Base-by-base conservation (phyloP, 1,140 invertebrate genomes). In the Macrocentrus cingulum region DNA sequence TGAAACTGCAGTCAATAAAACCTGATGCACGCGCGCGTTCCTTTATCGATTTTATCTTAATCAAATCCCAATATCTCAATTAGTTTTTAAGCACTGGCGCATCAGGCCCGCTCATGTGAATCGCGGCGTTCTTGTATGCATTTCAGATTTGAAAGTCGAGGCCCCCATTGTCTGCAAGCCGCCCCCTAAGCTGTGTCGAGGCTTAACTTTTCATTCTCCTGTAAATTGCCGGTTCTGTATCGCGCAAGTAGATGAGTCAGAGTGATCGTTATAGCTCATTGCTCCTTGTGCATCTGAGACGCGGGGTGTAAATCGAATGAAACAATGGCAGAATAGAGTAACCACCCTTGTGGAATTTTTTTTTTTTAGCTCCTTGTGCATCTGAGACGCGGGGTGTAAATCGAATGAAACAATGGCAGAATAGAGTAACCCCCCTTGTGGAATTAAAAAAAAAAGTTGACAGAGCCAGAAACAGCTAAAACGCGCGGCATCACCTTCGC, bases 61-160 rank as follows among this genome's bases (percentile, higher is more conserved):
- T 36, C 49, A 45, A 32, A 41, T 56, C 41, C 46, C 53, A 56
- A 79, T 77, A 76, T 77, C 74, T 75, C 75, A 79, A 79, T 79
- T 77, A 79, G 66, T 71, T 74, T 76, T 75, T 72, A 61, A 75
- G 71, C 66, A 13, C 3, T 13, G 15, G 13, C 63, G 25, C n/a
- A n/a, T n/a, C n/a, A 61, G 65, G 65, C 66, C 69, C 65, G 67
- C 64, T 61, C 22, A 18, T 29, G 25, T 15, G 25, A 34, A 51
- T 51, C 49, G 49, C 37, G n/a, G 7, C 36, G 53, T 59, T n/a
- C n/a, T 59, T 63, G 61, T 60, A 60, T 63, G 61, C 61, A 19
- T 48, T 57, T 45, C 52, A 60, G 61, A 60, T 63, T 63, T 50
- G 48, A 59, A 60, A 60, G 53, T 56, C 61, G 59, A 60, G 52